These are phyloP conservation scores for Chaetogeoica ovagalla DNA, from an alignment of 2,888 invertebrate genomes.

Conservation along the genomic window DNA sequence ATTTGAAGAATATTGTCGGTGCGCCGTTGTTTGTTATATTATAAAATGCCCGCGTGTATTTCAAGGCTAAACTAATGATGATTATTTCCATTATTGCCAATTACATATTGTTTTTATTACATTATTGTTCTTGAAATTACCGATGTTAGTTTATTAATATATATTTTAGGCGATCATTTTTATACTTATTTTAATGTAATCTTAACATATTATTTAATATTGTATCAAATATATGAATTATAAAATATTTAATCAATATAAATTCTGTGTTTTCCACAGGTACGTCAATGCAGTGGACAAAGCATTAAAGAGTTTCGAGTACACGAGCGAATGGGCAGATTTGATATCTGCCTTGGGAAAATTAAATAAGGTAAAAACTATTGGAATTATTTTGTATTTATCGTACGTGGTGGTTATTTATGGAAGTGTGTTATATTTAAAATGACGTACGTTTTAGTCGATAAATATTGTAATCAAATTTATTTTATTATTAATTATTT, in stretches of 20 bases:
- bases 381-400: neutral
- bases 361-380: slow-evolving; percentile 74
- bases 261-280: slow-evolving; percentile 58
- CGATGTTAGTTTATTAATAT: too few species aligned
- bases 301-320: slow-evolving; percentile 86
- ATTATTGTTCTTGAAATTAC: too few species aligned
- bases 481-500: too few species aligned
- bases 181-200: slow-evolving; percentile 15
- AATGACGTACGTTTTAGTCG: neutral
- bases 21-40: too few species aligned
- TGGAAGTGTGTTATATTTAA: too few species aligned
- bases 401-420: neutral
- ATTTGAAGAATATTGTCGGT: too few species aligned
- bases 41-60: neutral
- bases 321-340: slow-evolving; percentile 94
- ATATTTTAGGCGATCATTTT: neutral
- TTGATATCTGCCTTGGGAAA: slow-evolving; percentile 86
- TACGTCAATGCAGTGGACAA: slow-evolving; percentile 82
- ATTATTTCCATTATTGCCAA: slow-evolving; percentile 19
- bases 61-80: slow-evolving; percentile 40
- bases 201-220: neutral
- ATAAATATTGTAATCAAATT: too few species aligned
- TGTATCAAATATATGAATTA: too few species aligned
- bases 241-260: neutral
- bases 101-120: slow-evolving; percentile 26